A percentile compares a stretch with the other conserved stretches of the same genome.
Evolutionary conservation across 2,797 vertebrate species (phyloP).

Genomic region (Parauchenoglanis ngamensis): DNA sequence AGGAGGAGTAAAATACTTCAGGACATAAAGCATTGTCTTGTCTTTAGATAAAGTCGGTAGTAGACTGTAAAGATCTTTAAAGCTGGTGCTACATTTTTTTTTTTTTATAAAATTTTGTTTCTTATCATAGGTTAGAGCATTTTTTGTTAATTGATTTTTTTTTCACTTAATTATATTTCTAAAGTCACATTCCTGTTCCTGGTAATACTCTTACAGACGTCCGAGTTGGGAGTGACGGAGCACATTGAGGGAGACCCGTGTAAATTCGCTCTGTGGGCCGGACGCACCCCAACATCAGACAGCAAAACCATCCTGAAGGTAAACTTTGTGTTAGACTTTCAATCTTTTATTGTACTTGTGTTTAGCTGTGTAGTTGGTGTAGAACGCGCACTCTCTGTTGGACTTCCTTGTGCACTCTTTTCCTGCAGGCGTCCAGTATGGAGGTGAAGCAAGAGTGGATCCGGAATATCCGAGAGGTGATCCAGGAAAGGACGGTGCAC

Average conservation of each 20-base stretch:
- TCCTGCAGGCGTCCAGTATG: conserved; percentile 84
- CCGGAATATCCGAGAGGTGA: conserved; percentile 94
- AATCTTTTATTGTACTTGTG: neutral
- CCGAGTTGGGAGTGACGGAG: conserved; percentile 94
- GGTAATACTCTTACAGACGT: conserved; percentile 80
- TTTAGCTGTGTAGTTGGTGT: neutral
- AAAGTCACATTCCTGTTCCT: neutral
- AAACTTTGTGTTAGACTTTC: neutral
- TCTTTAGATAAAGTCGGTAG: neutral
- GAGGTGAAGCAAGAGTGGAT: conserved; percentile 99
- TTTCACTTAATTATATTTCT: neutral
- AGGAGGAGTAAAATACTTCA: neutral
- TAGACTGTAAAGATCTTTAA: too few species aligned
- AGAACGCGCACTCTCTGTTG: neutral
- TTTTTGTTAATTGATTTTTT: neutral
- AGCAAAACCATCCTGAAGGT: conserved; percentile 98
- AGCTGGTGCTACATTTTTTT: neutral
- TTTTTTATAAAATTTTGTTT: neutral
- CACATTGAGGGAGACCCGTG: conserved; percentile 97
- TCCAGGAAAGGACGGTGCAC: conserved; percentile 96
- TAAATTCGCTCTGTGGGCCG: conserved; percentile 97
- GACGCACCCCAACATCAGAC: conserved; percentile 94
- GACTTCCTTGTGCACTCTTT: neutral
- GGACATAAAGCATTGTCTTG: neutral
- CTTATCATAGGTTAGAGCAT: neutral